A percentile compares a stretch with the other conserved stretches of the same genome.
These are phyloP conservation scores for Pasiphila rectangulata DNA, from an alignment of 2,888 invertebrate species.

Conservation along the genomic window DNA sequence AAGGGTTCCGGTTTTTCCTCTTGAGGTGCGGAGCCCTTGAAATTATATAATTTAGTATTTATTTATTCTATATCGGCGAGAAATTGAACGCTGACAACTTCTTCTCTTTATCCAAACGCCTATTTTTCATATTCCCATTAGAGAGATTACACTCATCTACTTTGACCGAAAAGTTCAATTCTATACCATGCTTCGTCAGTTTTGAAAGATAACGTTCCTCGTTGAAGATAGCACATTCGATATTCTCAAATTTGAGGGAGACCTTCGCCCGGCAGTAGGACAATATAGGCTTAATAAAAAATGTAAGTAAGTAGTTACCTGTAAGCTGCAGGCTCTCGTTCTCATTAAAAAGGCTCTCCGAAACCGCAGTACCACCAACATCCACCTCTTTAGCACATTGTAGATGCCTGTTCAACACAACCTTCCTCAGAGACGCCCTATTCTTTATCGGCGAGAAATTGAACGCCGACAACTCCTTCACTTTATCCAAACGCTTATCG, in stretches of 20 bases:
- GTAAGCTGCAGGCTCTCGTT: slow-evolving; percentile 62
- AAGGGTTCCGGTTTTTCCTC: no score
- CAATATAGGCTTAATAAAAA: no score
- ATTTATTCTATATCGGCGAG: slow-evolving; percentile 55
- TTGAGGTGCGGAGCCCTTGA: no score
- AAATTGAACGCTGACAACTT: slow-evolving; percentile 57
- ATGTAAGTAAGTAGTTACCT: slow-evolving; percentile 40
- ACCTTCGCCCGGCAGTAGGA: no score
- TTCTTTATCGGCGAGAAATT: slow-evolving; percentile 56
- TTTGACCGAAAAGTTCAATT: slow-evolving; percentile 65
- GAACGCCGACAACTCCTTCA: slow-evolving; percentile 54
- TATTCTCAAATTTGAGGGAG: no score
- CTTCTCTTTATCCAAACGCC: slow-evolving; percentile 36
- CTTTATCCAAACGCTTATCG: slow-evolving; percentile 37
- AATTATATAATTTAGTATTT: no score
- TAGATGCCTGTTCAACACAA: slow-evolving; percentile 52
- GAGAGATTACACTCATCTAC: slow-evolving; percentile 58
- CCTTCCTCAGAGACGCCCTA: slow-evolving; percentile 59
- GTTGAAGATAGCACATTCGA: slow-evolving; percentile 55
- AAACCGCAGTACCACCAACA: slow-evolving; percentile 23
- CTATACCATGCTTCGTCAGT: slow-evolving; percentile 57
- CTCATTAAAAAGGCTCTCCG: no score
- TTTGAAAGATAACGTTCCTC: slow-evolving; percentile 53
- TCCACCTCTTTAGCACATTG: slow-evolving; percentile 34
- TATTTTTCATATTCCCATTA: slow-evolving; percentile 36